Evolutionary conservation across 2,888 invertebrate genomes (phyloP), one percentile per base, ranked within the genome.

Genomic region (Tipula lateralis): DNA sequence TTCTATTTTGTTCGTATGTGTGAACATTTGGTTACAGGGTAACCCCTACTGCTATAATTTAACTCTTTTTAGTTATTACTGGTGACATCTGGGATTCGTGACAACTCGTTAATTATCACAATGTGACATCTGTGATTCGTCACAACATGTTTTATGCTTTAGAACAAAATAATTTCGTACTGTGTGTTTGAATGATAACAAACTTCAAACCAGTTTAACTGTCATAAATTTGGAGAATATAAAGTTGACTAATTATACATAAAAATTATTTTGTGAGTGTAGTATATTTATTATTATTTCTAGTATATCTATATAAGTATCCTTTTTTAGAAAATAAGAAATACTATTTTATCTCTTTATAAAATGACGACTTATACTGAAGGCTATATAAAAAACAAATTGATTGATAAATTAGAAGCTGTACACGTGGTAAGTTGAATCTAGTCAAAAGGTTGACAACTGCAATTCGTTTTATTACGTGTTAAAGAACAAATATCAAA

Each of bases 401-500:
- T 86, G 81, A 84, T 36, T 9, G 86, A 85, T 83, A 85, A 85
- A 83, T 80, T 86, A 30, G 82, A 85, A 24, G 86, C 86, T 84
- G 84, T 84, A 32, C 84, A 85, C 84, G 86, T 86, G 86, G 86
- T 86, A 85, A 85, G 86, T 86, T 82, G 9, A 9, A 19, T 66
- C 66, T 2, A 9, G 24, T 66, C 3, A 24, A 66, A 24, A 24
- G 6, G 5, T 66, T 66, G 13, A 13, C 13, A 24, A 24, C 13
- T 24, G 19, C 66, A 66, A 24, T 66, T 19, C 19, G 66, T 1
- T 24, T 9, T 50, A 6, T 39, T 44, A 44, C 36, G 36, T 66
- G 19, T 6, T 66, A 19, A 66, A 66, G n/a, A 66, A 1, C 24
- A 9, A 24, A 1, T 66, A 24, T 66, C 24, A 24, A 3, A 66